Evolutionary conservation across 2,113 vertebrate genomes (phyloP).

Genomic region (Myanophis thanlyinensis): DNA sequence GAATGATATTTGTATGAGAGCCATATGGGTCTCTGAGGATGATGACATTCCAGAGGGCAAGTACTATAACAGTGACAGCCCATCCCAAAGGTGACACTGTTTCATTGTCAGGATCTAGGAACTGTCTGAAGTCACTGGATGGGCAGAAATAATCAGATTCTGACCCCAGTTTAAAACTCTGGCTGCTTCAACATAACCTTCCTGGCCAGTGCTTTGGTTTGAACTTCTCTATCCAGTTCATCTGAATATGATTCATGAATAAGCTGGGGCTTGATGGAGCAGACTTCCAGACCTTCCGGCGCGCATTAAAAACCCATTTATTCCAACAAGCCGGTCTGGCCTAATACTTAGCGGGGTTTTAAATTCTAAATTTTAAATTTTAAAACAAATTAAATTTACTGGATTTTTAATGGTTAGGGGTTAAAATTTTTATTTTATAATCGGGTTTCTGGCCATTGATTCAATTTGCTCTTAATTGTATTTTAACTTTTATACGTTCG

Average conservation of each 20-base stretch:
- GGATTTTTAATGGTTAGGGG: no score
- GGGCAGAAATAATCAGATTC: background rate
- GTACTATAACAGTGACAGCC: background rate
- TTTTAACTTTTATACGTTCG: no score
- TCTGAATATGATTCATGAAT: background rate
- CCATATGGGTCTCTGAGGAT: background rate
- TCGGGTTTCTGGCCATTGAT: no score
- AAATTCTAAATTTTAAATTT: no score
- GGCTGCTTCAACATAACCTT: background rate
- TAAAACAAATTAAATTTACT: no score
- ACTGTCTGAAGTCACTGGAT: background rate
- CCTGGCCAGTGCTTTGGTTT: background rate
- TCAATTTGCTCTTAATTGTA: no score
- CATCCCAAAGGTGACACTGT: background rate
- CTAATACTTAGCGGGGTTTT: no score
- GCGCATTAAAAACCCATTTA: no score
- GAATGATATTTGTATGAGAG: background rate
- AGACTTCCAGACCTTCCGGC: background rate
- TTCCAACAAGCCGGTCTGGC: no score
- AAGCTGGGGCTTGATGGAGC: background rate
- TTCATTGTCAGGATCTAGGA: background rate
- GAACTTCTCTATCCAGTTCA: background rate
- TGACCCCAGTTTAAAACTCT: background rate
- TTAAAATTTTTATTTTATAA: no score
- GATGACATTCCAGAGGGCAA: background rate